These are phyloP conservation scores for Neoascia interrupta DNA, from an alignment of 2,888 invertebrate species.

Conservation along the genomic window DNA sequence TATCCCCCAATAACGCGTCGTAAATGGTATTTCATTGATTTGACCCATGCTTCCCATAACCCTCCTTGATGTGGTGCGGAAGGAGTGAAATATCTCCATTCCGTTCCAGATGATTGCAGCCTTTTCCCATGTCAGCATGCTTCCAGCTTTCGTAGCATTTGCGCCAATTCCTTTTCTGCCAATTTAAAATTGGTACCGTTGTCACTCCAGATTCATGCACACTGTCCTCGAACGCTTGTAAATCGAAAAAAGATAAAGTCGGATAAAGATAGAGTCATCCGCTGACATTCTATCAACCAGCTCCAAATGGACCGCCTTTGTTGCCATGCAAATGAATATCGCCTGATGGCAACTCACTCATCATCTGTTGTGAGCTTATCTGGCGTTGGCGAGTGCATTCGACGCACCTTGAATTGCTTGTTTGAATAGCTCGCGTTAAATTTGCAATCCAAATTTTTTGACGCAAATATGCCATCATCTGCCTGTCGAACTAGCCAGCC, in stretches of 20 bases:
- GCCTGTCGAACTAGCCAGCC: conserved; percentile 7
- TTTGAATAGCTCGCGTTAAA: background rate
- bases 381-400: too few relatives aligned
- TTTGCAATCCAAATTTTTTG: background rate
- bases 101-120: background rate
- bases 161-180: background rate
- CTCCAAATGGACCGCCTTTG: background rate
- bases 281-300: background rate
- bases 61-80: background rate
- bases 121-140: background rate
- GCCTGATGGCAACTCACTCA: too few relatives aligned
- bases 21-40: background rate
- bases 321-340: background rate
- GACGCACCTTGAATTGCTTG: too few relatives aligned
- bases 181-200: background rate
- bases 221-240: too few relatives aligned
- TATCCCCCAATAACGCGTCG: background rate
- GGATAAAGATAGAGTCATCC: background rate
- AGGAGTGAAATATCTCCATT: background rate
- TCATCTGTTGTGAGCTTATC: too few relatives aligned
- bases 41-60: background rate
- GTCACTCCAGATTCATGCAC: too few relatives aligned
- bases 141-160: background rate
- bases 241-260: background rate
- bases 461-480: background rate